Percentiles rank a stretch among this genome's conserved stretches.
Conservation (phyloP, 2,113 vertebrate genomes). For the Platichthys flesus region DNA sequence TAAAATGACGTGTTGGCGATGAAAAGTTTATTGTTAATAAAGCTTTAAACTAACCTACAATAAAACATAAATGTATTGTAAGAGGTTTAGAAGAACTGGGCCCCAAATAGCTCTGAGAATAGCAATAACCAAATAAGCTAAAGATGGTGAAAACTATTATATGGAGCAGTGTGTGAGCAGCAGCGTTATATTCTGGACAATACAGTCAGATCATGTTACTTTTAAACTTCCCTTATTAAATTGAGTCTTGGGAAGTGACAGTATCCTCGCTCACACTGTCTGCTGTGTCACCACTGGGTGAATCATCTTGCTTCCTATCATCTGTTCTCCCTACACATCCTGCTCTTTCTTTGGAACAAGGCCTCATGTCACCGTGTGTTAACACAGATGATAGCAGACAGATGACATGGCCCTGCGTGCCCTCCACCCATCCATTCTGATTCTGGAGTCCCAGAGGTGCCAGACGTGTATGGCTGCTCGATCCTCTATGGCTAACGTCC, state of each 20-base stretch:
- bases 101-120: background rate
- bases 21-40: too few relatives aligned
- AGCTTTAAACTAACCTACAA: too few relatives aligned
- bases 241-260: conserved; percentile 5
- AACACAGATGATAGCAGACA: conserved; percentile 28
- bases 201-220: background rate
- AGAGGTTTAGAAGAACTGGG: background rate
- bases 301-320: conserved; percentile 45
- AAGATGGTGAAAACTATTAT: background rate
- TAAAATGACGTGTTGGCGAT: background rate
- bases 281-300: conserved; percentile 24
- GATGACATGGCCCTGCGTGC: conserved; percentile 12
- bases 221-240: conserved; percentile 3
- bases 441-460: conserved; percentile 25
- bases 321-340: conserved; percentile 30
- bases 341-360: conserved; percentile 38
- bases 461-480: conserved; percentile 28
- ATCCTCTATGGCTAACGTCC: conserved; percentile 18
- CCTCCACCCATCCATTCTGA: conserved; percentile 6
- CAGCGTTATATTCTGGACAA: background rate
- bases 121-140: background rate
- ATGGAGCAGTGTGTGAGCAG: background rate
- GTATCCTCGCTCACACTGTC: background rate
- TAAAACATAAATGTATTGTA: too few relatives aligned
- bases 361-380: conserved; percentile 33